Evolutionary conservation across 2,888 invertebrate species (phyloP), one percentile per base, ranked within the genome.

Genomic region (Himalopsyche japonica): DNA sequence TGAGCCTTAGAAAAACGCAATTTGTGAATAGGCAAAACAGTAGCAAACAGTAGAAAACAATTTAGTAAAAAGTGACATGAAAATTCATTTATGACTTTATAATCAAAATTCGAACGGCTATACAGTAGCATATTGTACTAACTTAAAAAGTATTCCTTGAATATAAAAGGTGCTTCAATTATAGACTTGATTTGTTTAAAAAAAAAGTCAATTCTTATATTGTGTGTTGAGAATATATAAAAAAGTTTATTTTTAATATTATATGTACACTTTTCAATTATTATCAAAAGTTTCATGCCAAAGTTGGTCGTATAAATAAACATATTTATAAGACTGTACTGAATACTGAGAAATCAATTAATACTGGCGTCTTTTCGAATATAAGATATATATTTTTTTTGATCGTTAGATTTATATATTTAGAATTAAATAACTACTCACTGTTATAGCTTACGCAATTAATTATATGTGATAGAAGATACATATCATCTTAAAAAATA

Each of bases 401-500:
- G 47, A 82, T 27, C 30, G 64, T 27, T 18, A 47, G 78, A 57
- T 15, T 37, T 76, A 76, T 43, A 77, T 49, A 79, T 82, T 82
- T 82, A 76, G 48, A 77, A 77, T 57, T 80, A 64, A 37, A 80
- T 80, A 76, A 80, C 57, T 34, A 79, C 79, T 32, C 84, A 84
- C 84, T 82, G 82, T 84, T 84, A 34, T 32, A 81, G 49, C 15
- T 20, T 27, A 80, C 8, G 83, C 83, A 83, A 84, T 57, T 84
- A 30, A 84, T 34, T 70, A 70, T 81, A 79, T 79, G 81, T 84
- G 81, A 84, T 84, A 81, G 79, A 81, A 79, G 48, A 82, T 76
- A 84, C 84, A 84, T 84, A 84, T 84, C 84, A 82, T 49, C 10
- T 76, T 81, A 76, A 76, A 34, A 48, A 48, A 18, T 76, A 3